Conservation (phyloP, 2,888 invertebrate genomes). For the Odontocolon sp. region DNA sequence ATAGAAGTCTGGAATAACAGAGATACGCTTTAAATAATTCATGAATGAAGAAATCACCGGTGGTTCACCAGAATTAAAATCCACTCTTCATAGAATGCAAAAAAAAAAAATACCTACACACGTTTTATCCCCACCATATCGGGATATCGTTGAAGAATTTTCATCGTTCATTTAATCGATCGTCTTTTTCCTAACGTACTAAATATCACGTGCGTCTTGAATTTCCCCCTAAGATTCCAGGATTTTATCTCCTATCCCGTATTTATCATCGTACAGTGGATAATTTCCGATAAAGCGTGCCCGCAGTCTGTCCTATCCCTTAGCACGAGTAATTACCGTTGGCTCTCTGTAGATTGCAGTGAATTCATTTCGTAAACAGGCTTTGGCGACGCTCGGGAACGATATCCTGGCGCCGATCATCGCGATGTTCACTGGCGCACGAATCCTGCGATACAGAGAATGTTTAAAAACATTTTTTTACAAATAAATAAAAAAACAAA, state of each 20-base stretch:
- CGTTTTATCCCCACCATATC: not conserved
- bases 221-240: slow-evolving; percentile 20
- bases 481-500: too few species aligned
- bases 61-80: slow-evolving; percentile 46
- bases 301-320: not conserved
- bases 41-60: slow-evolving; percentile 56
- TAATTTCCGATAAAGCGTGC: slow-evolving; percentile 14
- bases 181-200: not conserved
- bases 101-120: not conserved
- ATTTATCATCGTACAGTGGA: slow-evolving; percentile 28
- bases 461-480: too few species aligned
- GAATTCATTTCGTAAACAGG: slow-evolving; percentile 33
- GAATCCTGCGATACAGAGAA: slow-evolving; percentile 38
- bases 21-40: slow-evolving; percentile 53
- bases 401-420: slow-evolving; percentile 57
- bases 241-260: slow-evolving; percentile 11
- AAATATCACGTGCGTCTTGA: not conserved
- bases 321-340: slow-evolving; percentile 24
- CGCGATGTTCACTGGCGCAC: slow-evolving; percentile 42
- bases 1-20: slow-evolving; percentile 27
- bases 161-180: slow-evolving; percentile 10
- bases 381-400: slow-evolving; percentile 36
- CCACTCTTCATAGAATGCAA: slow-evolving; percentile 41
- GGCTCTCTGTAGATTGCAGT: slow-evolving; percentile 34
- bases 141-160: not conserved